phyloP scores from a whole-genome alignment of 2,113 vertebrate genomes.

The Hemichromis elongatus region DNA sequence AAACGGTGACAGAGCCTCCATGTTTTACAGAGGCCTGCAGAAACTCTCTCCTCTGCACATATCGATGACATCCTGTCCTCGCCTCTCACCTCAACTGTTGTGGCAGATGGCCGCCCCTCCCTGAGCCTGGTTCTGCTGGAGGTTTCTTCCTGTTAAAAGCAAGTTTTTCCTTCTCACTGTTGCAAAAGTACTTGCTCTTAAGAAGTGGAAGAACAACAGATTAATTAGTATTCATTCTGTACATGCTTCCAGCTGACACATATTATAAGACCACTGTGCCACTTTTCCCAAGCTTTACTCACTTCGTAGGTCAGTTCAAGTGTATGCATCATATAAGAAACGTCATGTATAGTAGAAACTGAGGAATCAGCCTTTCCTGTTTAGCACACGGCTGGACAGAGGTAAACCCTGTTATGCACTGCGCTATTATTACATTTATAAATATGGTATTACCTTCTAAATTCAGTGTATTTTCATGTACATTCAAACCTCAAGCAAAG shows the following conservation, averaged over 20 bases:
- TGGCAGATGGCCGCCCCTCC: fast-evolving
- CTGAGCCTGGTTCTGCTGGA: background rate
- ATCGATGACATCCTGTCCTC: too few species aligned
- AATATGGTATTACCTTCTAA: background rate
- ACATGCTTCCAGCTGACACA: background rate
- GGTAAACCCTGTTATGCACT: background rate
- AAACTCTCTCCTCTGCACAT: background rate
- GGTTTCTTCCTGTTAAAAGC: background rate
- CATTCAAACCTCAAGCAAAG: background rate
- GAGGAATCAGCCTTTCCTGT: background rate
- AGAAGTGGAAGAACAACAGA: background rate
- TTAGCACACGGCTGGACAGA: background rate
- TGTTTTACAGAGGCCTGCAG: background rate
- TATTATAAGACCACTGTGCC: background rate
- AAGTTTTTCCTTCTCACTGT: background rate
- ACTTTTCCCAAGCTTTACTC: background rate
- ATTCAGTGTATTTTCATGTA: background rate
- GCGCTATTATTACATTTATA: background rate
- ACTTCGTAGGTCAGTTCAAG: background rate
- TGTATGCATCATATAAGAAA: background rate
- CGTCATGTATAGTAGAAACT: background rate
- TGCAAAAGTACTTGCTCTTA: background rate
- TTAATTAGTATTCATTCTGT: background rate
- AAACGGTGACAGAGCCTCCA: background rate
- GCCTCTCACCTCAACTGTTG: background rate